Conservation (phyloP, 2,797 vertebrate genomes). For the Chelonia mydas region DNA sequence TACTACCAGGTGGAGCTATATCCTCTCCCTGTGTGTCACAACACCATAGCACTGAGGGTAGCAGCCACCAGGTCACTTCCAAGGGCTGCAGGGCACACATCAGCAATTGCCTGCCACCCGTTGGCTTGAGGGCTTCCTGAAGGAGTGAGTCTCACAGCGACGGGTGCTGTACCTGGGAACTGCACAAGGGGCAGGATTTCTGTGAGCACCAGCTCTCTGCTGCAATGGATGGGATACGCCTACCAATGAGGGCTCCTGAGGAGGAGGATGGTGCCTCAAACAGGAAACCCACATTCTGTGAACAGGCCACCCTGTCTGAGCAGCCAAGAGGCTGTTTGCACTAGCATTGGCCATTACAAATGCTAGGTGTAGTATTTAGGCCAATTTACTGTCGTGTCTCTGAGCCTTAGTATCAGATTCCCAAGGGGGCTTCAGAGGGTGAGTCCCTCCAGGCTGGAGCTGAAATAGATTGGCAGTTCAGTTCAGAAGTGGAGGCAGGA, state of each 20-base stretch:
- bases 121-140: neutral
- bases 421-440: fast-evolving
- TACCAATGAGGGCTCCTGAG: fast-evolving
- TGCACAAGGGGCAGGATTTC: neutral
- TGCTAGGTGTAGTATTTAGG: fast-evolving
- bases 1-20: no score
- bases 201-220: neutral
- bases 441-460: fast-evolving
- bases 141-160: no score
- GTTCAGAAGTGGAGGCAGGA: neutral
- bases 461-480: neutral
- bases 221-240: fast-evolving
- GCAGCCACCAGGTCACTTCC: fast-evolving
- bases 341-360: neutral
- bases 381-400: neutral
- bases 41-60: neutral
- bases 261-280: no score
- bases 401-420: neutral
- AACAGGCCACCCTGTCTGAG: neutral
- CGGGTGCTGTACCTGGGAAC: neutral
- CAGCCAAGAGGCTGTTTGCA: neutral
- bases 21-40: no score
- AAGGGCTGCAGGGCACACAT: neutral
- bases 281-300: neutral
- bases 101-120: neutral